phyloP scores from a whole-genome alignment of 2,113 vertebrate genomes.

The Strigops habroptila region DNA sequence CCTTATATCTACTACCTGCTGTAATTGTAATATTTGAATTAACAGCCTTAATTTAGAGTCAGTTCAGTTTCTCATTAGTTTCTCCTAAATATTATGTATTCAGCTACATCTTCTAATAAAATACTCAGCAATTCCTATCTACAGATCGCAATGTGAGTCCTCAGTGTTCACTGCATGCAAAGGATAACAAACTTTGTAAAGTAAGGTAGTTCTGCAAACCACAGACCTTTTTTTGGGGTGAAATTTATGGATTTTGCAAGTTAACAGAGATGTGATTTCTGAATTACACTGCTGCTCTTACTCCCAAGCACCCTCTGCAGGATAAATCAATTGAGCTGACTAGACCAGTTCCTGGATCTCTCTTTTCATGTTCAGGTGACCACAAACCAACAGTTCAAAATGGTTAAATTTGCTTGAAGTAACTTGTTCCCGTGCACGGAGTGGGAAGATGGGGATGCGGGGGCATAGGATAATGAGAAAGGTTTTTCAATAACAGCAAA shows the following conservation, averaged over 20 bases:
- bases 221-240: not conserved
- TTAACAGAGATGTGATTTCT: not conserved
- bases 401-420: not conserved
- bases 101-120: not conserved
- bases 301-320: not conserved
- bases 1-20: not conserved
- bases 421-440: not conserved
- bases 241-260: not conserved
- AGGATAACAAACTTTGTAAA: not conserved
- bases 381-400: not conserved
- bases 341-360: not conserved
- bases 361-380: not conserved
- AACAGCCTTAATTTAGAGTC: not conserved
- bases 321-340: not conserved
- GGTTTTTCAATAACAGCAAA: not conserved
- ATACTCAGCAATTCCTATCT: not conserved
- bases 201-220: not conserved
- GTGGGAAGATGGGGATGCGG: not conserved
- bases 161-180: accelerated
- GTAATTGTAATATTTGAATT: not conserved
- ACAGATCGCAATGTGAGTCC: not conserved
- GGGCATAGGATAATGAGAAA: not conserved
- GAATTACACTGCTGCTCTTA: not conserved
- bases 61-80: not conserved
- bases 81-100: not conserved